A percentile compares a stretch with the other conserved stretches of the same genome.
phyloP scores from a whole-genome alignment of 2,888 invertebrate genomes.

The Phragmatobia fuliginosa region DNA sequence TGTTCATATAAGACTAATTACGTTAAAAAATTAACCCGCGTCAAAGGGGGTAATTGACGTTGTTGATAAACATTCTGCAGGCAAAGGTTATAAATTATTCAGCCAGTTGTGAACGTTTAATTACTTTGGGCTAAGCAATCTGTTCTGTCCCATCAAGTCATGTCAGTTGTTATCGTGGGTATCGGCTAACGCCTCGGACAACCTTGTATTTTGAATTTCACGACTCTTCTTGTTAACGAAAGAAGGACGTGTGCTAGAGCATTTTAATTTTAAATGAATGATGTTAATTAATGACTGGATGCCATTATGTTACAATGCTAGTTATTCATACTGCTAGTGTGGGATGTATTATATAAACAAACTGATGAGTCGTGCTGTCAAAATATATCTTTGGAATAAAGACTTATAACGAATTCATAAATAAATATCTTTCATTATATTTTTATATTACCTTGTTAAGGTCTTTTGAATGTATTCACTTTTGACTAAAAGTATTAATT shows the following conservation, averaged over 20 bases:
- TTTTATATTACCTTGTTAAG: not conserved
- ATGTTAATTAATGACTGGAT: conserved; percentile 34
- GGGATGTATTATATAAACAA: conserved; percentile 16
- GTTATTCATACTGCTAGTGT: conserved; percentile 18
- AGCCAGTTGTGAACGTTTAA: conserved; percentile 63
- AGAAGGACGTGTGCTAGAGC: conserved; percentile 43
- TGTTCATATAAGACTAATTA: conserved; percentile 32
- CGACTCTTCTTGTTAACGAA: conserved; percentile 32
- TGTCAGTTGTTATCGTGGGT: conserved; percentile 55
- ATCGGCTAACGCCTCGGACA: conserved; percentile 52
- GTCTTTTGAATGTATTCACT: not conserved
- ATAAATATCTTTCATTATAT: conserved; percentile 10
- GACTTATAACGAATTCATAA: conserved; percentile 35
- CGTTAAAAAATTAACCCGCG: conserved; percentile 22
- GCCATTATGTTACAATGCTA: conserved; percentile 29
- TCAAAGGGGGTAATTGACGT: conserved; percentile 34
- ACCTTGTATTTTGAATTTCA: conserved; percentile 56
- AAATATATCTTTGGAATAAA: conserved; percentile 24
- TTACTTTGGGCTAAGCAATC: conserved; percentile 63
- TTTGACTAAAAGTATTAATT: not conserved
- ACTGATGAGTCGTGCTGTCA: conserved; percentile 21
- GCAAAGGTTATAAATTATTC: conserved; percentile 67
- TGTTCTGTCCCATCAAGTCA: conserved; percentile 62
- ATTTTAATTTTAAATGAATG: conserved; percentile 34
- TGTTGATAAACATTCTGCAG: conserved; percentile 41